These are phyloP conservation scores for Myiozetetes cayanensis DNA, from an alignment of 2,113 vertebrate genomes.

Conservation along the genomic window DNA sequence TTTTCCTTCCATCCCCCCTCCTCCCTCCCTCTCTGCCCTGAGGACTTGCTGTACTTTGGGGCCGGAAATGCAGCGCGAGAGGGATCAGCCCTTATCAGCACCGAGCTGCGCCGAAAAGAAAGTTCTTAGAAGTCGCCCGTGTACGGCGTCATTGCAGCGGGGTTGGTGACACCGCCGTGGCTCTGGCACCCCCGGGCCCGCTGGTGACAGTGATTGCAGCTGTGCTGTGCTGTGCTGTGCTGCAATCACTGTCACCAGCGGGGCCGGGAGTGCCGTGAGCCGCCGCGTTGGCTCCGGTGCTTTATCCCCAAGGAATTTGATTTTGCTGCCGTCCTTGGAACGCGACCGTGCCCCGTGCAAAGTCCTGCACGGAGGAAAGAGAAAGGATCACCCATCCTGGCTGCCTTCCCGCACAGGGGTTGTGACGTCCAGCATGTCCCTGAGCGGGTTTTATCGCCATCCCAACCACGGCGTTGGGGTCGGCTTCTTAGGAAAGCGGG, in stretches of 20 bases:
- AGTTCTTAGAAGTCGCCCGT: slow-evolving; percentile 49
- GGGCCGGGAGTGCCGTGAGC: background rate
- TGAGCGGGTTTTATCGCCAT: background rate
- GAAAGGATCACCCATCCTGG: background rate
- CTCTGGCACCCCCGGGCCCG: background rate
- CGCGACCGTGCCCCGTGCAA: accelerated
- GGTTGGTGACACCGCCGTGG: background rate
- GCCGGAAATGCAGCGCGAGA: slow-evolving; percentile 11
- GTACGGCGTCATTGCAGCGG: background rate
- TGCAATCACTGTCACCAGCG: background rate
- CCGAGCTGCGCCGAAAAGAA: background rate
- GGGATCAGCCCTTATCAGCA: slow-evolving; percentile 25
- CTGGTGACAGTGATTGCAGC: slow-evolving; percentile 10
- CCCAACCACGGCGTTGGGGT: accelerated
- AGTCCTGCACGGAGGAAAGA: background rate
- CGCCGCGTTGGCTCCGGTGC: accelerated
- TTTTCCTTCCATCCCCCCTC: background rate
- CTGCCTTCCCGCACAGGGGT: accelerated
- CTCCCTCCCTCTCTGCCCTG: background rate
- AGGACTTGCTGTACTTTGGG: slow-evolving; percentile 28
- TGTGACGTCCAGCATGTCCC: background rate
- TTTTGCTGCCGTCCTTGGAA: background rate
- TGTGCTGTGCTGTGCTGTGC: background rate
- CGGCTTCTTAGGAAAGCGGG: accelerated
- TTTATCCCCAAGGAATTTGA: background rate